Evolutionary conservation across 2,888 invertebrate species (phyloP).

Genomic region (Chrysolina americana): DNA sequence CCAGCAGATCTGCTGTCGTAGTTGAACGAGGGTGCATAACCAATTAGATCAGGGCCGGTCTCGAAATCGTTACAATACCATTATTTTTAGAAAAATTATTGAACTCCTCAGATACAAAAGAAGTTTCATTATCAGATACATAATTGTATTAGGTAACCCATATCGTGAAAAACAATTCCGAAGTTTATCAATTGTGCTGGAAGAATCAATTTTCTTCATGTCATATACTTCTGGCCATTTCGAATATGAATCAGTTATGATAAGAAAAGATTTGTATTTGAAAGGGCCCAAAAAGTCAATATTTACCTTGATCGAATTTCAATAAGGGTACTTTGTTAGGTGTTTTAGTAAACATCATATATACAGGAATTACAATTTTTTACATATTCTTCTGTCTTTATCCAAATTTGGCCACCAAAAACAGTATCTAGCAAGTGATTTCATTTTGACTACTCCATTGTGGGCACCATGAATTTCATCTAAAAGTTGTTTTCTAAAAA

Average conservation of each 20-base stretch:
- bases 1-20: no score
- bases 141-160: slow-evolving; percentile 17
- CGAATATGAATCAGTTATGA: no score
- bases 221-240: slow-evolving; percentile 61
- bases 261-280: slow-evolving; percentile 35
- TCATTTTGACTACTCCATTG: no score
- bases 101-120: no score
- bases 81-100: no score
- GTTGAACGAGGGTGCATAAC: no score
- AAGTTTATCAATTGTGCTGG: slow-evolving; percentile 9
- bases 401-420: no score
- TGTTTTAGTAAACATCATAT: slow-evolving; percentile 23
- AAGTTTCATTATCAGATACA: no score
- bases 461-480: no score
- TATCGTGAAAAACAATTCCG: slow-evolving; percentile 24
- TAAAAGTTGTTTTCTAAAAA: slow-evolving; percentile 32
- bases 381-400: slow-evolving; percentile 52
- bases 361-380: slow-evolving; percentile 55
- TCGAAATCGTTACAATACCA: no score
- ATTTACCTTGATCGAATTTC: slow-evolving; percentile 48
- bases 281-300: slow-evolving; percentile 50
- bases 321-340: slow-evolving; percentile 43
- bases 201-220: slow-evolving; percentile 34
- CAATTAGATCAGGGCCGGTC: no score
- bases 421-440: no score